Base-by-base conservation (phyloP, 2,113 vertebrate genomes). In the Tetrax tetrax region DNA sequence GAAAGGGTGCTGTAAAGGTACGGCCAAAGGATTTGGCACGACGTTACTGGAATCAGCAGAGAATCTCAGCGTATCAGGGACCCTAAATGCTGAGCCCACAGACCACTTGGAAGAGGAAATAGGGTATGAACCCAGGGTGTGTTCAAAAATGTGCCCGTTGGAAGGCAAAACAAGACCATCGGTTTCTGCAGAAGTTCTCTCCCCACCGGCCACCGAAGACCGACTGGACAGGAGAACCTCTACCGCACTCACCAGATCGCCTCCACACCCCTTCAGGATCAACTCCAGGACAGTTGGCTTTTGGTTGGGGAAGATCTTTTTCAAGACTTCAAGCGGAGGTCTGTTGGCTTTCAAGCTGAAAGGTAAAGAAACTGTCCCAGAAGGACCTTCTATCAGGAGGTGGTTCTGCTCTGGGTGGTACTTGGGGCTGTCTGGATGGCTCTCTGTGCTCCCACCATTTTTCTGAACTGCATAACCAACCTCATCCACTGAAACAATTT, bases 251-350 rank as follows among this genome's bases (percentile, higher is more conserved):
- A 99, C 99, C 94, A 99, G 98, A 91, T 99, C 99, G 28, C 99
- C 99, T 0, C 99, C 99, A 2, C 99, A 99, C 28, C 99, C 99
- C 83, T 99, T 98, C 64, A 99, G 98, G 95, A 99, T 99, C 82
- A 99, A 93, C 96, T 99, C 99, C n/a, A 99, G 98, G 10, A 99
- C 99, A 0, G 99, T 92, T 4, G 99, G 99, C 97, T 99, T 99
- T 97, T 99, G 99, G 54, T 97, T 97, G 23, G 99, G 99, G 95
- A 99, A 99, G 87, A 99, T 99, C 96, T 99, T 99, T 96, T 99
- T 99, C 65, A 99, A 96, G 66, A 99, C 99, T 68, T 99, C 99
- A 37, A 99, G 98, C 0, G 99, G 99, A 4, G 99, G 99, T 25
- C 99, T 98, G 97, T 99, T 99, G 95, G 99, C 98, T 77, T 99